phyloP scores from a whole-genome alignment of 2,888 invertebrate species.

The Eupelmus urozonus region DNA sequence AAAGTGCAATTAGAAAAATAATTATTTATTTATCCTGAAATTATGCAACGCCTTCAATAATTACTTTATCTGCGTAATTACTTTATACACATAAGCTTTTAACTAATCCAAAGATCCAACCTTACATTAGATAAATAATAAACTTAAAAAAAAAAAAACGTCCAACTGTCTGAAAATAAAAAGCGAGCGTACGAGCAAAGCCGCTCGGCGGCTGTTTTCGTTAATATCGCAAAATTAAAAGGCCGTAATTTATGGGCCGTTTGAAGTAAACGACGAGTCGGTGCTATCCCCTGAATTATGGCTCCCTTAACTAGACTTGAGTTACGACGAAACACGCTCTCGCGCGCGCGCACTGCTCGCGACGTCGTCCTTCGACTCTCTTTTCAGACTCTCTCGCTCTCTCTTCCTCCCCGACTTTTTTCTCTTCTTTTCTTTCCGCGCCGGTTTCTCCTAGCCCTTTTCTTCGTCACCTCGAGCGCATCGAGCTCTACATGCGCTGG shows the following conservation, averaged over 20 bases:
- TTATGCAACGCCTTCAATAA: too few species aligned
- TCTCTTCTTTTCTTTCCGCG: conserved; percentile 1
- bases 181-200: neutral
- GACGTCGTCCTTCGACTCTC: conserved; percentile 34
- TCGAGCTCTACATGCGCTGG: too few species aligned
- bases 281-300: conserved; percentile 76
- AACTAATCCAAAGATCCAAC: neutral
- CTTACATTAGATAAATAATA: too few species aligned
- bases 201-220: conserved; percentile 70
- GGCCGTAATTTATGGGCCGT: conserved; percentile 75
- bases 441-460: neutral
- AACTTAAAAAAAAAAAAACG: too few species aligned
- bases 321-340: conserved; percentile 70
- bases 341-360: conserved; percentile 16
- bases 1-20: too few species aligned
- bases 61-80: too few species aligned
- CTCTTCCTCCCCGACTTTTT: neutral
- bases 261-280: conserved; percentile 74
- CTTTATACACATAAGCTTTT: neutral
- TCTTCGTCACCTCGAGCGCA: neutral
- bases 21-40: too few species aligned
- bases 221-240: conserved; percentile 76
- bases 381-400: neutral
- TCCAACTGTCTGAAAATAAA: neutral
- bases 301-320: conserved; percentile 77